Base-by-base conservation (phyloP, 2,113 vertebrate genomes). In the Lota lota region DNA sequence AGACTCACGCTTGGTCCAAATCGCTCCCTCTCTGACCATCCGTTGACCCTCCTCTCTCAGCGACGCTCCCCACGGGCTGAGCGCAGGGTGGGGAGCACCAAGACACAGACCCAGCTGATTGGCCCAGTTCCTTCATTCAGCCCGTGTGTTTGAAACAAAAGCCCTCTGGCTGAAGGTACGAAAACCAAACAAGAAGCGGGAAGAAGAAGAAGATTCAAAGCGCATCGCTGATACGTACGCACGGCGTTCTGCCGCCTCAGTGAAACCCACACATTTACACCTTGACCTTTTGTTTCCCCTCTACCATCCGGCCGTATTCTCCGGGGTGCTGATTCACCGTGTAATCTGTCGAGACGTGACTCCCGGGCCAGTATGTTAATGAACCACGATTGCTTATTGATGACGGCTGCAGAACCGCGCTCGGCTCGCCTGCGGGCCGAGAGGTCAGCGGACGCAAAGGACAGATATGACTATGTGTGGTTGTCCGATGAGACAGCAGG, bases 1-100 rank as follows among this genome's bases (percentile, higher is more conserved):
- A 28, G 85, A 74, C 81, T 78, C 77, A 59, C 76, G 73, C 67
- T 68, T 11, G 65, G 79, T 79, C 64, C 24, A 62, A 54, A 70
- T 80, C 68, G 61, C 24, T 67, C 36, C 68, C 66, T 63, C 10
- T 56, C 70, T 28, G 4, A 36, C 56, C 51, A 28, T 16, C 63
- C 61, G 58, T 57, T 64, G 20, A 54, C 63, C 24, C 69, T 24
- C 68, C 66, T 63, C 10, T 56, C 70, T 28, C 28, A 28, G 28
- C 2, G 28, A 28, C 3, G 28, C 28, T 28, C 28, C 28, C 28
- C 28, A 28, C 28, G 6, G 28, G 28, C 28, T 28, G 28, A 28
- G 2, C 28, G 4, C 28, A 4, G 24, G 24, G 24, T 2, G 24
- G 28, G 28, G 28, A 5, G 17, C 50, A 12, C 50, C 50, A 53